These are phyloP conservation scores for Oligia fasciuncula DNA, from an alignment of 2,888 invertebrate genomes.

Conservation along the genomic window DNA sequence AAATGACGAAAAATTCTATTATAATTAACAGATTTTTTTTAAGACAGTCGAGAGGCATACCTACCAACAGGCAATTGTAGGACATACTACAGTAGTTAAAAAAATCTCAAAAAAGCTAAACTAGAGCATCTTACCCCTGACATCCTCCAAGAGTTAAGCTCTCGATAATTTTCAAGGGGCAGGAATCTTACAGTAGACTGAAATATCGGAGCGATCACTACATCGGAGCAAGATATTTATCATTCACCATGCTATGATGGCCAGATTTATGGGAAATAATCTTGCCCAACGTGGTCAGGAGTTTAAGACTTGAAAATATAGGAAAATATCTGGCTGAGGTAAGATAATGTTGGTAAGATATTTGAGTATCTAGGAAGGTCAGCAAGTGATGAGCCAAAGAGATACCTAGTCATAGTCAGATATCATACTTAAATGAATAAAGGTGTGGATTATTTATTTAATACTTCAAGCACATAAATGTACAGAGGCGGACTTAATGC, in stretches of 20 bases:
- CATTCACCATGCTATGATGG: conserved; percentile 71
- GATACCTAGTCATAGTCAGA: neutral
- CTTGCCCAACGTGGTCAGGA: conserved; percentile 54
- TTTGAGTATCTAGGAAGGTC: neutral
- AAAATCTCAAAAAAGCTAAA: conserved; percentile 10
- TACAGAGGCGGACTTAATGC: no score
- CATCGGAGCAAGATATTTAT: conserved; percentile 83
- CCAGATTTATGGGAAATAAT: conserved; percentile 68
- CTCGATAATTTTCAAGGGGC: conserved; percentile 84
- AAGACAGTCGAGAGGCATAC: neutral
- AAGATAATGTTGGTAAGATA: conserved; percentile 13
- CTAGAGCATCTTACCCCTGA: conserved; percentile 71
- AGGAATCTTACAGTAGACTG: conserved; percentile 81
- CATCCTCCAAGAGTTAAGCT: conserved; percentile 71
- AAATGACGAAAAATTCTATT: neutral
- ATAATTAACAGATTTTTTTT: no score
- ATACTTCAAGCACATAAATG: no score
- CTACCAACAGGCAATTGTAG: neutral
- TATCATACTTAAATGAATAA: neutral
- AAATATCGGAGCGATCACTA: conserved; percentile 84
- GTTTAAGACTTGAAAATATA: conserved; percentile 33
- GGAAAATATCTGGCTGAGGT: conserved; percentile 21
- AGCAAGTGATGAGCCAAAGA: neutral
- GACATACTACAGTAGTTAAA: neutral
- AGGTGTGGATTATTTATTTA: neutral